Conservation (phyloP, 2,113 vertebrate species). For the Pogonocichla stellata region DNA sequence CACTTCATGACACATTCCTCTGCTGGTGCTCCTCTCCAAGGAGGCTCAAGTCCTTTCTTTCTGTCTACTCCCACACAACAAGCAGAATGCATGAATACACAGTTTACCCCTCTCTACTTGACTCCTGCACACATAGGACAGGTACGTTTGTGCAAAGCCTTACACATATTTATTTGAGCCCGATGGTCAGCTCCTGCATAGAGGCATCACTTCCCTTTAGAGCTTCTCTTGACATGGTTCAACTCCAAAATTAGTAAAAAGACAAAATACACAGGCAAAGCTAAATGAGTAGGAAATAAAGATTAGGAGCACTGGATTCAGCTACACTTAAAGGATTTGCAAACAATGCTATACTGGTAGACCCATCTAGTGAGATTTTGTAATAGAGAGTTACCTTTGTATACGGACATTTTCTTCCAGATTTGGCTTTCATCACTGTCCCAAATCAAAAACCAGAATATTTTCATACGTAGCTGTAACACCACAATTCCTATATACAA, state of each 20-base stretch:
- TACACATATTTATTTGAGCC: not conserved
- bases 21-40: not conserved
- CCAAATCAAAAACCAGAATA: not conserved
- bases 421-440: not conserved
- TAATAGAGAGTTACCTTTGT: not conserved
- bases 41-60: not conserved
- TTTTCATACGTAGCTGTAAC: not conserved
- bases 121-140: not conserved
- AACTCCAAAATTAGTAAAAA: not conserved
- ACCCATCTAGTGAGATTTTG: not conserved
- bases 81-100: not conserved
- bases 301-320: not conserved
- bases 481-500: not conserved
- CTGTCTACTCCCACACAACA: not conserved
- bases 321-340: not conserved
- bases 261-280: not conserved
- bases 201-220: not conserved
- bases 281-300: not conserved
- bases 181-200: not conserved
- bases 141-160: not conserved
- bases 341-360: not conserved
- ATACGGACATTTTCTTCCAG: not conserved
- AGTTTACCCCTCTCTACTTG: not conserved
- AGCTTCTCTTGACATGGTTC: not conserved
- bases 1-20: accelerated